Evolutionary conservation across 2,797 vertebrate genomes (phyloP).

Genomic region (Acestrorhynchus altus): DNA sequence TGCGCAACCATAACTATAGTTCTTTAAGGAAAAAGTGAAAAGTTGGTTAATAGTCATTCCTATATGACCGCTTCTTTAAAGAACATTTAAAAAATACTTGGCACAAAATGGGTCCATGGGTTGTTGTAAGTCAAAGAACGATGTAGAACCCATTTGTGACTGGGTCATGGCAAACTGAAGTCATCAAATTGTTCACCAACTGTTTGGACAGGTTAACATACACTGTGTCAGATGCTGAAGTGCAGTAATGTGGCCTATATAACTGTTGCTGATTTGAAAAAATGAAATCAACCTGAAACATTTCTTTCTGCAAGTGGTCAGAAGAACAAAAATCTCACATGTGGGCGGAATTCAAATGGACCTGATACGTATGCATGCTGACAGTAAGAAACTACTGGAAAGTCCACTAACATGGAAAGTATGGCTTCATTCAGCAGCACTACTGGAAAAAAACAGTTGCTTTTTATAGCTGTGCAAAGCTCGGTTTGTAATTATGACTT

Average conservation of each 20-base stretch:
- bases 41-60: too few species aligned
- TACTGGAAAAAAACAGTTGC: slow-evolving; percentile 22
- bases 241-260: slow-evolving; percentile 32
- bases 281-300: slow-evolving; percentile 51
- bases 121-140: too few species aligned
- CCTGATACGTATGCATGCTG: slow-evolving; percentile 60
- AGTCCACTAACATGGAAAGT: slow-evolving; percentile 66
- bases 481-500: slow-evolving; percentile 46
- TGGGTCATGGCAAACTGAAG: slow-evolving; percentile 13
- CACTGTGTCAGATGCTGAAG: slow-evolving; percentile 4
- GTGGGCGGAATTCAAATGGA: slow-evolving; percentile 39
- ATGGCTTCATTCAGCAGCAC: slow-evolving; percentile 40
- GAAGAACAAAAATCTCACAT: slow-evolving; percentile 40
- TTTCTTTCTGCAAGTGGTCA: slow-evolving; percentile 13
- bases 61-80: too few species aligned
- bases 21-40: too few species aligned
- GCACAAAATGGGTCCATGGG: too few species aligned
- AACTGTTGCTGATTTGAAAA: slow-evolving; percentile 27
- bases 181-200: slow-evolving; percentile 22
- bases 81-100: too few species aligned
- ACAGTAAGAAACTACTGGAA: slow-evolving; percentile 55
- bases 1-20: too few species aligned
- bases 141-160: not conserved
- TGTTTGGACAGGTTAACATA: slow-evolving; percentile 11
- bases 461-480: slow-evolving; percentile 33